Evolutionary conservation across 2,113 vertebrate genomes (phyloP).

Genomic region (Puntigrus tetrazona): DNA sequence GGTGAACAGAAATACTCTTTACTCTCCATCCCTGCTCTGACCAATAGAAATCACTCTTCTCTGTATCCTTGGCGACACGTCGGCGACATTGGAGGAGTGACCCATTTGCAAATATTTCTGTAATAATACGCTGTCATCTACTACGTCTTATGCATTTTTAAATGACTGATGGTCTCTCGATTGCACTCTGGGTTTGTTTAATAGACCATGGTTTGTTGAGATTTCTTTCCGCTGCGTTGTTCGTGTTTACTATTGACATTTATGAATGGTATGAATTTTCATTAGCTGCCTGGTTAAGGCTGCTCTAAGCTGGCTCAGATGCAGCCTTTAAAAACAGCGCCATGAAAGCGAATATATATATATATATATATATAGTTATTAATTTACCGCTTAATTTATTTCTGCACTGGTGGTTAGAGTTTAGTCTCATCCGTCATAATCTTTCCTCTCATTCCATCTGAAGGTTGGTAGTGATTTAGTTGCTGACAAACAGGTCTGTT

Average conservation of each 20-base stretch:
- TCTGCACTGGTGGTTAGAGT: background rate
- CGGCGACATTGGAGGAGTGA: background rate
- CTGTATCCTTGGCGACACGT: conserved; percentile 35
- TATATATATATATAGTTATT: background rate
- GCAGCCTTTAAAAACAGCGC: background rate
- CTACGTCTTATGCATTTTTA: background rate
- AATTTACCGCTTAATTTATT: background rate
- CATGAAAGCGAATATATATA: background rate
- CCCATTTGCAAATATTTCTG: background rate
- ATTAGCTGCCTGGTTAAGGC: background rate
- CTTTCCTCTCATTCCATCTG: background rate
- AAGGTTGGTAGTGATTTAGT: background rate
- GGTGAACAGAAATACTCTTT: background rate
- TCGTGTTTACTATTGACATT: background rate
- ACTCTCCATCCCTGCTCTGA: background rate
- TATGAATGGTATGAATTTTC: background rate
- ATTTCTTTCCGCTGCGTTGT: background rate
- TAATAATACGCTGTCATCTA: background rate
- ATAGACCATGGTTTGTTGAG: background rate
- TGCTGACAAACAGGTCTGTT: background rate
- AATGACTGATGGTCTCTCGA: background rate
- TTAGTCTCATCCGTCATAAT: background rate
- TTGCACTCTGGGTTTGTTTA: background rate
- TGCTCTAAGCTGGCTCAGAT: background rate
- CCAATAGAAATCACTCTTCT: conserved; percentile 24